phyloP scores from a whole-genome alignment of 2,113 vertebrate genomes.

The Nibea coibor region DNA sequence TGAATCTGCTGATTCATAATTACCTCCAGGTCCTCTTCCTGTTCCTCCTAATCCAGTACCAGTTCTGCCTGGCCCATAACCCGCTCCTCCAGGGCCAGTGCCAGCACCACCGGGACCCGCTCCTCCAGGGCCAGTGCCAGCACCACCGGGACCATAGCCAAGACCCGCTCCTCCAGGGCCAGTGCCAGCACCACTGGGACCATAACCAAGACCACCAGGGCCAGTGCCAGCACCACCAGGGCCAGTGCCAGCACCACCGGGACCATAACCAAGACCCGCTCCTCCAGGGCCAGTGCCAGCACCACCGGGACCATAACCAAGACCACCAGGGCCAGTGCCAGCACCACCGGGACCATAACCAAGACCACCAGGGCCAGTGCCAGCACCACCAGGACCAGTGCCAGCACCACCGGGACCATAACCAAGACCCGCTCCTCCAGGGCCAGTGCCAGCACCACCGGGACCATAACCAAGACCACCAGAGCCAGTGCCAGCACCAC shows the following conservation, averaged over 20 bases:
- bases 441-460: conserved; percentile 27
- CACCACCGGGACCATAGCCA: conserved; percentile 45
- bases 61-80: conserved; percentile 48
- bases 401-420: conserved; percentile 51
- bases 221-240: conserved; percentile 51
- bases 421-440: conserved; percentile 20
- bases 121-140: conserved; percentile 21
- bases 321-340: conserved; percentile 44
- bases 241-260: conserved; percentile 48
- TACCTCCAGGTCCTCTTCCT: conserved; percentile 72
- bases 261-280: conserved; percentile 15
- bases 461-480: conserved; percentile 30
- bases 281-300: conserved; percentile 43
- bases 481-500: neutral
- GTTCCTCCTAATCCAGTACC: conserved; percentile 52
- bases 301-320: neutral
- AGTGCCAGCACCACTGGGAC: conserved; percentile 46
- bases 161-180: conserved; percentile 32
- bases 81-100: conserved; percentile 32
- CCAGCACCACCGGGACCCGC: conserved; percentile 48
- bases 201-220: conserved; percentile 50
- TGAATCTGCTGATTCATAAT: conserved; percentile 14
- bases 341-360: conserved; percentile 49
- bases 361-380: conserved; percentile 28
- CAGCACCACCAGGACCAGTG: conserved; percentile 46